Evolutionary conservation across 2,888 invertebrate species (phyloP).

Genomic region (Brachylomia viminalis): DNA sequence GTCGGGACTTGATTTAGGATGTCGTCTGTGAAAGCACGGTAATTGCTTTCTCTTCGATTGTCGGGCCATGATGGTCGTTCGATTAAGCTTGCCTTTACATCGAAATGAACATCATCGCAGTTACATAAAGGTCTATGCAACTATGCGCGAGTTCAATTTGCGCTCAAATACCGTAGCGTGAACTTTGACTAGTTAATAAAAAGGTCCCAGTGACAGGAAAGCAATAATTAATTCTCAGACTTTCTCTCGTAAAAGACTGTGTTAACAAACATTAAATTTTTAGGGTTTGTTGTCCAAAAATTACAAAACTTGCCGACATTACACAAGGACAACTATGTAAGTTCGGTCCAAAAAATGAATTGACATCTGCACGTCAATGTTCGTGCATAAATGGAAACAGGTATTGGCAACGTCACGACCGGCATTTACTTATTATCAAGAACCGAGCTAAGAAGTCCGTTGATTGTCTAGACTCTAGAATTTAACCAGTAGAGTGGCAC

Average conservation of each 20-base stretch:
- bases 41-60: slow-evolving; percentile 67
- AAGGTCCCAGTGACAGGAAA: not conserved
- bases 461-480: slow-evolving; percentile 72
- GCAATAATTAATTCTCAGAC: not conserved
- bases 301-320: slow-evolving; percentile 21
- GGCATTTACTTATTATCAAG: slow-evolving; percentile 77
- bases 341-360: slow-evolving; percentile 35
- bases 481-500: slow-evolving; percentile 60
- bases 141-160: slow-evolving; percentile 6
- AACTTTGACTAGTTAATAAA: not conserved
- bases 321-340: slow-evolving; percentile 33
- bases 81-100: slow-evolving; percentile 51
- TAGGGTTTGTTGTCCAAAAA: slow-evolving; percentile 13
- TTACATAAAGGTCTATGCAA: slow-evolving; percentile 42
- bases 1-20: slow-evolving; percentile 65
- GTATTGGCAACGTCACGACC: slow-evolving; percentile 74
- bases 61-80: slow-evolving; percentile 52
- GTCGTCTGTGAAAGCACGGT: slow-evolving; percentile 61
- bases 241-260: not conserved
- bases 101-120: slow-evolving; percentile 41
- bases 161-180: not conserved
- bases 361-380: slow-evolving; percentile 48
- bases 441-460: slow-evolving; percentile 69
- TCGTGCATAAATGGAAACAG: slow-evolving; percentile 76
- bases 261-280: not conserved